A percentile compares a stretch with the other conserved stretches of the same genome.
These are phyloP conservation scores for Sorex fumeus DNA, from an alignment of 2,113 vertebrate species.

Conservation along the genomic window DNA sequence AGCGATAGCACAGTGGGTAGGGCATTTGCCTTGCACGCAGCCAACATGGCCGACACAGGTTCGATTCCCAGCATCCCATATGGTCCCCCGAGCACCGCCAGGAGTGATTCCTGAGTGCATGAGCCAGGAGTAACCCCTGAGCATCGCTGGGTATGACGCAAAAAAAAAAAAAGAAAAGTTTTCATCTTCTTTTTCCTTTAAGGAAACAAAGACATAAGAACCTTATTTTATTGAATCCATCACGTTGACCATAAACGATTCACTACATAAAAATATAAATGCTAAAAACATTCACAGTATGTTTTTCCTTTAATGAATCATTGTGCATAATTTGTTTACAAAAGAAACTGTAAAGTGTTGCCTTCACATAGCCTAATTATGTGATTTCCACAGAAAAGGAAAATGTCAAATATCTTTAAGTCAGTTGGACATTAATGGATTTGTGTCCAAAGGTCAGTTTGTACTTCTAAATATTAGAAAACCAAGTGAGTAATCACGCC, in stretches of 20 bases:
- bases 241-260: slow-evolving; percentile 86
- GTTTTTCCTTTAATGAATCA: slow-evolving; percentile 9
- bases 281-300: not conserved
- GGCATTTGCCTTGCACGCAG: too few relatives aligned
- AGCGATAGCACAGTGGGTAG: too few relatives aligned
- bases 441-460: slow-evolving; percentile 24
- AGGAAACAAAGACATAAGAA: slow-evolving; percentile 89
- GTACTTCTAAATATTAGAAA: slow-evolving; percentile 20
- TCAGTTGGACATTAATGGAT: slow-evolving; percentile 22
- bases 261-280: slow-evolving; percentile 13
- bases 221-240: slow-evolving; percentile 85
- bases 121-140: too few relatives aligned
- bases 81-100: too few relatives aligned
- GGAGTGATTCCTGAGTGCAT: too few relatives aligned
- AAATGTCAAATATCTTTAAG: slow-evolving; percentile 43
- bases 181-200: slow-evolving; percentile 76
- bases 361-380: not conserved
- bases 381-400: not conserved
- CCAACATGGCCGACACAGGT: too few relatives aligned
- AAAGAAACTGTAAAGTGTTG: slow-evolving; percentile 20
- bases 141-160: too few relatives aligned
- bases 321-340: slow-evolving; percentile 45
- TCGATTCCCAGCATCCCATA: too few relatives aligned
- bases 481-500: not conserved
- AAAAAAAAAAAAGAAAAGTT: too few relatives aligned